Evolutionary conservation across 2,113 vertebrate genomes (phyloP).

Genomic region (Atrichornis clamosus): DNA sequence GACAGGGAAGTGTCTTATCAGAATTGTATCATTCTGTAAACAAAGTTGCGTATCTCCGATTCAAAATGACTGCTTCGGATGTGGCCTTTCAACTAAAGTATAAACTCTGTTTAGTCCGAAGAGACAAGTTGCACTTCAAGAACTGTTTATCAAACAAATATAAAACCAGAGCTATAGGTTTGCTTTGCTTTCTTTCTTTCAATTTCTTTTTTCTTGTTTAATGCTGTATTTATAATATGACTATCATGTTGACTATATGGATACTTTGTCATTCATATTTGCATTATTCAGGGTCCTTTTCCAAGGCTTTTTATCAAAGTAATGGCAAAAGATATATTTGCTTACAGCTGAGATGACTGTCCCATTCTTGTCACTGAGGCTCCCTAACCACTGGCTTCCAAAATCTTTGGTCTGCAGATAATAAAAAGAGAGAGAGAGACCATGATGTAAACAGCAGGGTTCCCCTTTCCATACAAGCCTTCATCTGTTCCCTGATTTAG

Average conservation of each 20-base stretch:
- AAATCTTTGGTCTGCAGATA: not conserved
- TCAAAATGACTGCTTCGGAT: not conserved
- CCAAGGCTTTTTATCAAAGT: not conserved
- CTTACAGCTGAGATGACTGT: not conserved
- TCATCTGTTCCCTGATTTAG: constrained; percentile 4
- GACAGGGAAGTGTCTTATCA: not conserved
- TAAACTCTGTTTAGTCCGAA: not conserved
- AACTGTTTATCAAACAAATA: not conserved
- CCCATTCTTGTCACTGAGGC: not conserved
- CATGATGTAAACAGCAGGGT: not conserved
- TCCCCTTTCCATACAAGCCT: not conserved
- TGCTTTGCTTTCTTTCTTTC: not conserved
- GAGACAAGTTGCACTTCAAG: not conserved
- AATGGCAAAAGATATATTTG: not conserved
- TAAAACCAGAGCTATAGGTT: not conserved
- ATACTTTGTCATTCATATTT: not conserved
- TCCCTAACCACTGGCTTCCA: not conserved
- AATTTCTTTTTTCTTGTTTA: not conserved
- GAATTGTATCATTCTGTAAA: not conserved
- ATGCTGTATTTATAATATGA: not conserved
- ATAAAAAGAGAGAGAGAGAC: not conserved
- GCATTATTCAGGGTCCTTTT: not conserved
- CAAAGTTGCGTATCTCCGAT: not conserved
- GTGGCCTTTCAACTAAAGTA: not conserved
- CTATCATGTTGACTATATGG: not conserved